Percentiles rank a stretch among this genome's conserved stretches.
Conservation (phyloP, 2,888 invertebrate species). For the Hololepta plana region DNA sequence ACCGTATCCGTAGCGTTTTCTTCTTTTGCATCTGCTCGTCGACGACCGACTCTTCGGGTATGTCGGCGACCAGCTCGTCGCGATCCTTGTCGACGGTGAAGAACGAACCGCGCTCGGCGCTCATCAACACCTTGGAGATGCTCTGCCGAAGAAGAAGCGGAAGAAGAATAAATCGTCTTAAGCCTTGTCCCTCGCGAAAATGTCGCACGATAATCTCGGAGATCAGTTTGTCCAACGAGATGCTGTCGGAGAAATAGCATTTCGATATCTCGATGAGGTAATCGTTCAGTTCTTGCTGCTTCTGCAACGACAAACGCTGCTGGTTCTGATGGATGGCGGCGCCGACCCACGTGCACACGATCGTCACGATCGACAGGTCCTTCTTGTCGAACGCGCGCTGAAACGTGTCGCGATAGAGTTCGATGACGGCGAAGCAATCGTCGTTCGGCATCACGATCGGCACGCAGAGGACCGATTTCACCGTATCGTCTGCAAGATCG, state of each 20-base stretch:
- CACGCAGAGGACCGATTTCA: constrained; percentile 37
- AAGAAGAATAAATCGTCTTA: constrained; percentile 1
- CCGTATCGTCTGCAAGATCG: constrained; percentile 29
- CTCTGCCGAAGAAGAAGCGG: constrained; percentile 22
- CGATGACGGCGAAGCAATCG: constrained; percentile 38
- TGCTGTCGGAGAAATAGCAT: constrained; percentile 35
- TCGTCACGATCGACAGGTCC: constrained; percentile 22
- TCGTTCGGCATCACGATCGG: constrained; percentile 40
- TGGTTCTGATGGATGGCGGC: constrained; percentile 27
- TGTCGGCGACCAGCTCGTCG: constrained; percentile 31
- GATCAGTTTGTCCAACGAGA: constrained; percentile 37
- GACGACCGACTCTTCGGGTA: constrained; percentile 39
- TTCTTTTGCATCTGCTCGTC: constrained; percentile 25
- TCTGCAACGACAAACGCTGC: constrained; percentile 21
- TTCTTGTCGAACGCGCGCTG: constrained; percentile 18
- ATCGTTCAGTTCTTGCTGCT: constrained; percentile 25
- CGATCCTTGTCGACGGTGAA: constrained; percentile 34
- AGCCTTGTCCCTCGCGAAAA: constrained; percentile 1
- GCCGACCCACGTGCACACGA: constrained; percentile 27
- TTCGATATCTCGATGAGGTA: constrained; percentile 24
- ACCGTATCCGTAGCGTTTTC: constrained; percentile 33
- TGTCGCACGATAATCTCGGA: constrained; percentile 36
- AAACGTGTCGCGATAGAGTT: constrained; percentile 31
- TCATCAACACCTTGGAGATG: constrained; percentile 36
- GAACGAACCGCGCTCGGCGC: constrained; percentile 37